Evolutionary conservation across 2,113 vertebrate species (phyloP).

Genomic region (Corapipo altera): DNA sequence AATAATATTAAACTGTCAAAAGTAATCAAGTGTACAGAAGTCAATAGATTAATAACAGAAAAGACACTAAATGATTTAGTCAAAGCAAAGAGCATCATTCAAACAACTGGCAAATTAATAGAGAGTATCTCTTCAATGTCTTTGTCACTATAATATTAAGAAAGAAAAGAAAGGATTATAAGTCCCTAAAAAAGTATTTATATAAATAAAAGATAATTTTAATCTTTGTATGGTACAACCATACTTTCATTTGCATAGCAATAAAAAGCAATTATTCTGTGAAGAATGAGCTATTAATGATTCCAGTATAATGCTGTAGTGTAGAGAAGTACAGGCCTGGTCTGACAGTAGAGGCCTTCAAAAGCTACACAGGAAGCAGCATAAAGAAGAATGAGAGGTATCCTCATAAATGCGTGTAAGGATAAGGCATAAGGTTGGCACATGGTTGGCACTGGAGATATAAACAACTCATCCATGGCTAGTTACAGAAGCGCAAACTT

Average conservation of each 20-base stretch:
- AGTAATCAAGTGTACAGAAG: background rate
- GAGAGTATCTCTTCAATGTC: background rate
- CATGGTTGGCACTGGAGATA: background rate
- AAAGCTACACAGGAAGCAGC: accelerated
- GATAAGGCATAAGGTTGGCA: background rate
- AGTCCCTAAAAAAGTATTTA: background rate
- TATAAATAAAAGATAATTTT: background rate
- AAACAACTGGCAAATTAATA: background rate
- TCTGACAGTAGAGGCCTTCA: background rate
- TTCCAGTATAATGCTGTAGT: background rate
- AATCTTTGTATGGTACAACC: background rate
- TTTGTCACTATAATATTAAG: background rate
- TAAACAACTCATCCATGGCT: background rate
- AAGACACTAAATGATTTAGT: background rate
- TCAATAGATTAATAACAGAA: background rate
- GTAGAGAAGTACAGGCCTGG: background rate
- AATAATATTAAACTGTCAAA: background rate
- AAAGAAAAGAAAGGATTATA: too few relatives aligned
- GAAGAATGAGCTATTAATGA: background rate
- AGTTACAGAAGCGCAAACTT: background rate
- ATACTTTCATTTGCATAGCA: background rate
- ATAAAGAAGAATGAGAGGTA: background rate
- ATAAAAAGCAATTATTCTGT: background rate
- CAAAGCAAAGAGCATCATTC: background rate
- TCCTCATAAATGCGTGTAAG: accelerated